Percentiles rank a stretch among this genome's conserved stretches.
phyloP scores from a whole-genome alignment of 2,113 vertebrate genomes.

The Ibidorhyncha struthersii region DNA sequence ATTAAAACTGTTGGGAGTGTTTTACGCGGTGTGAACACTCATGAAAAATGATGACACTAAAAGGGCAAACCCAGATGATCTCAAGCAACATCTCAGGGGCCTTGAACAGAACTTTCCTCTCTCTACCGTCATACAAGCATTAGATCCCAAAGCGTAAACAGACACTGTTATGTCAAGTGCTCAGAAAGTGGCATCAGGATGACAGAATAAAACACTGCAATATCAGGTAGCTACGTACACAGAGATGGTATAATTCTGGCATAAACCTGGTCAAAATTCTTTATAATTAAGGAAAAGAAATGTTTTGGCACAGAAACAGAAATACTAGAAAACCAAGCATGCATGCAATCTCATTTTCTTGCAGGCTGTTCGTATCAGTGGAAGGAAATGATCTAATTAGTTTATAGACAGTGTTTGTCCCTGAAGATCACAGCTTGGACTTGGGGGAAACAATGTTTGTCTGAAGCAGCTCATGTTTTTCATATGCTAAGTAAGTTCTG shows the following conservation, averaged over 20 bases:
- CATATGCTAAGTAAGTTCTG: neutral
- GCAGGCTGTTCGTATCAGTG: neutral
- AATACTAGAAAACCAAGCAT: neutral
- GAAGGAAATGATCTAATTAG: constrained; percentile 49
- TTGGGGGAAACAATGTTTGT: neutral
- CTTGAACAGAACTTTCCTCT: neutral
- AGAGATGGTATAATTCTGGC: neutral
- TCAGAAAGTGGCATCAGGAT: neutral
- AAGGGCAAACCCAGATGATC: neutral
- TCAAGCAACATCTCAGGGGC: neutral
- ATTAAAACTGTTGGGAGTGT: neutral
- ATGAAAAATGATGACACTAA: neutral
- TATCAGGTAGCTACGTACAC: neutral
- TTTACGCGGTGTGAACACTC: neutral
- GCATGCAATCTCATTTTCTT: neutral
- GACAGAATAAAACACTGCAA: neutral
- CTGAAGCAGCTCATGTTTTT: constrained; percentile 10
- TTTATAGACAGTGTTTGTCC: neutral
- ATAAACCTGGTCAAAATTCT: neutral
- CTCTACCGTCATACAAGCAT: neutral
- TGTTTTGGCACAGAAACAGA: neutral
- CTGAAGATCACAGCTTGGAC: neutral
- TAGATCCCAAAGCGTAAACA: neutral
- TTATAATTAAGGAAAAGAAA: neutral
- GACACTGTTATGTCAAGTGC: neutral